Base-by-base conservation (phyloP, 2,888 invertebrate species). In the Philereme vetulata region DNA sequence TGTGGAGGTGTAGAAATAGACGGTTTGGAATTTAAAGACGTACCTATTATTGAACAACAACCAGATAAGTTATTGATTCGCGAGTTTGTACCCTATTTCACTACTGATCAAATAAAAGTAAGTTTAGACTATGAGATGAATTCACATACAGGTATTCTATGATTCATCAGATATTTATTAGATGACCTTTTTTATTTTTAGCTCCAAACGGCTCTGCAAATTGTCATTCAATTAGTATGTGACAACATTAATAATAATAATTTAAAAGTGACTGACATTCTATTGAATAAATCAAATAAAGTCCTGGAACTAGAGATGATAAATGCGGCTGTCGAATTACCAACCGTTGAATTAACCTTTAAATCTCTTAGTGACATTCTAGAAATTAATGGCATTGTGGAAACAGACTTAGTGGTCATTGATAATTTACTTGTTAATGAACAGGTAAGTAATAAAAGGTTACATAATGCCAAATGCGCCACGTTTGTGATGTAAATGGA, bases 191-290 rank as follows among this genome's bases (percentile, higher is more conserved):
- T 38, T 35, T 10, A 9, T 38, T 62, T 80, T 55, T 65, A 85
- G 84, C 40, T 81, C 0, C 69, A 77, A 62, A 71, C 72, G 33
- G 78, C 76, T n/a, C 51, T 85, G 2, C 73, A 77, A 60, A 65
- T 84, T 48, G 75, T 74, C 11, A 54, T 85, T 4, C 84, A 85
- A 79, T 74, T 84, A 5, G 65, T 84, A 38, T 65, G 68, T 3
- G 82, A 85, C 52, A 85, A 84, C 56, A 55, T 64, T 7, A 35
- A 40, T 2, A 44, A 64, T 5, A 64, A 66, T 7, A 44, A 47
- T 33, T 62, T 84, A n/a, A 74, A 70, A 60, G 57, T 76, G 0
- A 72, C 61, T 4, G 69, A 81, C 68, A 55, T 74, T 9, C 57
- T 75, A 9, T 72, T 67, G 5, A 63, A 68, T 4, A 60, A 72